Evolutionary conservation across 2,113 vertebrate genomes (phyloP).

Genomic region (Hemibates koningsi): DNA sequence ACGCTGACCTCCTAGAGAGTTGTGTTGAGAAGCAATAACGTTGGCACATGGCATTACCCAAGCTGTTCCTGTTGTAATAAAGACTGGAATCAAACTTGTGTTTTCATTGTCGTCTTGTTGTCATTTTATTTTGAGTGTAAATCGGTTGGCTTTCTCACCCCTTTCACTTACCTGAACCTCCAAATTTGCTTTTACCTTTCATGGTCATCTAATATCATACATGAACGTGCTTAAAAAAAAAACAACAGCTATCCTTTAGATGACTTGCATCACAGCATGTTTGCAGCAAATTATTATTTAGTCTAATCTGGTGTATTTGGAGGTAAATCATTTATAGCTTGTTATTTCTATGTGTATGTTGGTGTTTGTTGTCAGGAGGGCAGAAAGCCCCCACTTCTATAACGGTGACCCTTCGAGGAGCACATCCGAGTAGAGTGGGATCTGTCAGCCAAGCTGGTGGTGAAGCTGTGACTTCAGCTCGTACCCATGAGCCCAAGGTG

Average conservation of each 20-base stretch:
- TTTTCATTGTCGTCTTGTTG: slow-evolving; percentile 26
- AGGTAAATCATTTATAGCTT: not conserved
- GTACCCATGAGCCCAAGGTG: slow-evolving; percentile 62
- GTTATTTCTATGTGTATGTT: slow-evolving; percentile 21
- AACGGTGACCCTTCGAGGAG: slow-evolving; percentile 86
- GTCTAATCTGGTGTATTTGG: not conserved
- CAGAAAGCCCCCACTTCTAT: slow-evolving; percentile 90
- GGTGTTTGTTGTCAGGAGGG: slow-evolving; percentile 66
- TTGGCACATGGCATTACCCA: not conserved
- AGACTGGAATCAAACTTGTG: slow-evolving; percentile 52
- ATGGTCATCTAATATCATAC: not conserved
- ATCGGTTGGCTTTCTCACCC: not conserved
- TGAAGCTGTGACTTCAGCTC: slow-evolving; percentile 33
- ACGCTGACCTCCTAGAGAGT: not conserved
- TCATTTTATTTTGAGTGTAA: not conserved
- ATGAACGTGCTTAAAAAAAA: not conserved
- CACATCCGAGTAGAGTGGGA: slow-evolving; percentile 76
- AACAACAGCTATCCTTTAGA: not conserved
- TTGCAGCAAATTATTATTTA: not conserved
- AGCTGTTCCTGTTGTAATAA: slow-evolving; percentile 56
- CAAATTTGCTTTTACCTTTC: not conserved
- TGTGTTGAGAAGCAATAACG: slow-evolving; percentile 9
- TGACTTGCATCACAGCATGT: not conserved
- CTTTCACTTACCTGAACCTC: not conserved
- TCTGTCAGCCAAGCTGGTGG: slow-evolving; percentile 72